These are phyloP conservation scores for Botia kubotai DNA, from an alignment of 2,797 vertebrate genomes.

Conservation along the genomic window DNA sequence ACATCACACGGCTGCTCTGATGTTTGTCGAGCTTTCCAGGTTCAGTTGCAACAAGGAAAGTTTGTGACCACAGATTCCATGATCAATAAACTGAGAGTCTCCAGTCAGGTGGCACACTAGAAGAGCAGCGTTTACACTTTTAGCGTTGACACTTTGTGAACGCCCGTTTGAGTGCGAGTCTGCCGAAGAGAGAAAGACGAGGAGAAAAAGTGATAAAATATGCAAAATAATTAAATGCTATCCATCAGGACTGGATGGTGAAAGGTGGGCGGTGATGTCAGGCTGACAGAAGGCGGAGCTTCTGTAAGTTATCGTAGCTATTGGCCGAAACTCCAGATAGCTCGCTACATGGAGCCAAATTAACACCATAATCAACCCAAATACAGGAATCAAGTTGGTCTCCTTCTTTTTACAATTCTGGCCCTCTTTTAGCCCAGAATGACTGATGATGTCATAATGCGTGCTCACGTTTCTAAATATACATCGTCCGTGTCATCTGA, in stretches of 20 bases:
- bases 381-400: background rate
- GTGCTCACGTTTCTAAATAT: background rate
- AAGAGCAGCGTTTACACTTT: slow-evolving; percentile 13
- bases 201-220: too few relatives aligned
- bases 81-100: slow-evolving; percentile 39
- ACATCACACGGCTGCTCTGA: slow-evolving; percentile 1
- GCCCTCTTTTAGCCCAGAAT: background rate
- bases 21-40: background rate
- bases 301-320: slow-evolving; percentile 7
- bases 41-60: too few relatives aligned
- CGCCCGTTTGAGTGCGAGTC: too few relatives aligned
- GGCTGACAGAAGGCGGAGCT: too few relatives aligned
- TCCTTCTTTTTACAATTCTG: background rate
- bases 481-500: background rate
- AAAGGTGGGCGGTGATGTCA: background rate
- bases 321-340: slow-evolving; percentile 7
- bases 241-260: too few relatives aligned
- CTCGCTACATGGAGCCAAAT: background rate
- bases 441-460: background rate
- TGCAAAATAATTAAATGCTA: too few relatives aligned
- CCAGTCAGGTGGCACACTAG: slow-evolving; percentile 18
- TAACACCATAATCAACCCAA: background rate
- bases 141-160: too few relatives aligned
- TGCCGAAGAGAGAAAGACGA: too few relatives aligned
- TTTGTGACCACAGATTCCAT: background rate